Evolutionary conservation across 2,113 vertebrate species (phyloP), one percentile per base, ranked within the genome.

Genomic region (Balaenoptera acutorostrata): DNA sequence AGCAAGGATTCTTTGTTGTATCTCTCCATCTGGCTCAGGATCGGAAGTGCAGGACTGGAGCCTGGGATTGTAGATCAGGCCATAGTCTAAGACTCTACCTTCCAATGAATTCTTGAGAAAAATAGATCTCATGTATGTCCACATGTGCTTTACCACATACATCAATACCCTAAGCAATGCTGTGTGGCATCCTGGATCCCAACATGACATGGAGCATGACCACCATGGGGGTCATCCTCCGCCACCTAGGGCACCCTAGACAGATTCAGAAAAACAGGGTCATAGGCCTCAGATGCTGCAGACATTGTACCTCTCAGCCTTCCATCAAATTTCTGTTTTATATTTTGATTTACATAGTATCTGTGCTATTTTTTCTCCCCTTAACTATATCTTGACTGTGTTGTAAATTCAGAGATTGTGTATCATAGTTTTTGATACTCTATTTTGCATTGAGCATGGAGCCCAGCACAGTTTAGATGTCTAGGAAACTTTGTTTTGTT

Each of bases 1-100:
- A 99, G 85, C 99, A 99, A 99, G 6, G 99, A 99, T 90, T 99
- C 99, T 97, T 99, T 99, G 0, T 99, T 99, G 97, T 99, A 99
- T n/a, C 99, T 99, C 95, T 99, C 99, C 0, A 99, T 99, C 98
- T 99, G 99, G 97, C 99, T 99, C 52, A 99, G 98, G 98, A 8
- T 98, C 98, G 99, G 95, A 99, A 99, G 44, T 99, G 98, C 85
- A 99, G 97, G 83, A 99, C 99, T 1, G 99, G 99, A 99, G 98
- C 14, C 52, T 72, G 13, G 1, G 6, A 39, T 99, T 99, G 13
- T 14, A 64, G 52, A 78, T 99, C 98, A 99, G 97, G 9, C 99
- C 99, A 1, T 99, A 99, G 98, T 99, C 99, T n/a, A 99, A 99
- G 10, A 99, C 99, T 68, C 25, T 7, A 33, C 7, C 18, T 80